Evolutionary conservation across 2,113 vertebrate species (phyloP).

Genomic region (Noctilio leporinus): DNA sequence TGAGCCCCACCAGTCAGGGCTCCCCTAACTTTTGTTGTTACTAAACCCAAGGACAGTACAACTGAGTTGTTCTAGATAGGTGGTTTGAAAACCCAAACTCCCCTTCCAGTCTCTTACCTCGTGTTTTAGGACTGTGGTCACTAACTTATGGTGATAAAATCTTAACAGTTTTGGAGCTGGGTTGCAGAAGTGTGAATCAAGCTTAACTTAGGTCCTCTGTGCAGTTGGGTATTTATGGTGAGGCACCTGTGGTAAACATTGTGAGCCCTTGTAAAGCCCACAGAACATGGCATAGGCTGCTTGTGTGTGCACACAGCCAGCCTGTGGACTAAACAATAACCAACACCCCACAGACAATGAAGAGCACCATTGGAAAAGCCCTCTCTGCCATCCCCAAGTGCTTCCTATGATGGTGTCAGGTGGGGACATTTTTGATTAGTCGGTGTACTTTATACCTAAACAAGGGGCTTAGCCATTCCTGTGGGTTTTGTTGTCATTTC

Average conservation of each 20-base stretch:
- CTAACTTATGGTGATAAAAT: background rate
- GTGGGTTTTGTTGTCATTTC: background rate
- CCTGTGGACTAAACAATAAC: background rate
- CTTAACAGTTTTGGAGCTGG: background rate
- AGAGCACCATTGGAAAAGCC: background rate
- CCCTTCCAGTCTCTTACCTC: background rate
- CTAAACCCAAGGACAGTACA: background rate
- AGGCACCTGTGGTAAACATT: background rate
- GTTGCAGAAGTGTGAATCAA: background rate
- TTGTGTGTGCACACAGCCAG: background rate
- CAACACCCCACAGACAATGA: background rate
- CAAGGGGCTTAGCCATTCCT: background rate
- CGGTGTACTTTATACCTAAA: background rate
- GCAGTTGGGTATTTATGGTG: background rate
- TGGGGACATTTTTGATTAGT: background rate
- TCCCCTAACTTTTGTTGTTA: background rate
- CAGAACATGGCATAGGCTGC: background rate
- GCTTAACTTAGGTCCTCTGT: background rate
- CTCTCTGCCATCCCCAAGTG: background rate
- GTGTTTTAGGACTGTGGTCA: background rate
- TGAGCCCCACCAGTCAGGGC: no score
- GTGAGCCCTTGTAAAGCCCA: background rate
- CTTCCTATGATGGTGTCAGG: background rate
- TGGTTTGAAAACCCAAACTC: background rate
- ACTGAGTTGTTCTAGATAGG: background rate